Percentiles rank a stretch among this genome's conserved stretches.
phyloP scores from a whole-genome alignment of 2,888 invertebrate species.

The Pheosia tremula region DNA sequence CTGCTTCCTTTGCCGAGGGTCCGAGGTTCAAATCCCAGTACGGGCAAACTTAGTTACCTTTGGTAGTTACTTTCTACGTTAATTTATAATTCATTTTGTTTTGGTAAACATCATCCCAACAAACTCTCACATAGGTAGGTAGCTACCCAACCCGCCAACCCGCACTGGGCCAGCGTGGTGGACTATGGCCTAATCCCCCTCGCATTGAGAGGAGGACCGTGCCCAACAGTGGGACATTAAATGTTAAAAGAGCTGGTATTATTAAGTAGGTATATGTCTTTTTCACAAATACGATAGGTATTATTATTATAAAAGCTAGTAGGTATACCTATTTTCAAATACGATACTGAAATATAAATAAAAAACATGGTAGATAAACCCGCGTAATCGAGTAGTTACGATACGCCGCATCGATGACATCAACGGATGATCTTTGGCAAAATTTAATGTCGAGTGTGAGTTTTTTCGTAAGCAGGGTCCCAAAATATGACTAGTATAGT shows the following conservation, averaged over 20 bases:
- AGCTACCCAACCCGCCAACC: no score
- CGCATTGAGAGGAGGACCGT: no score
- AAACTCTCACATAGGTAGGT: background rate
- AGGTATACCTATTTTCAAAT: background rate
- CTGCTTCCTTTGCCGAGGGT: no score
- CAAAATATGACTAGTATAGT: background rate
- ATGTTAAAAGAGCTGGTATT: no score
- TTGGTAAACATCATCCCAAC: no score
- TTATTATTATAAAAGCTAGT: background rate
- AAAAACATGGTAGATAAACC: slow-evolving; percentile 6
- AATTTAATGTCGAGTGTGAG: background rate
- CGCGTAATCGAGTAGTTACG: slow-evolving; percentile 2
- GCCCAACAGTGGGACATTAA: no score
- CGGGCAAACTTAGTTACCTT: background rate
- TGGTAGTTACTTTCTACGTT: no score
- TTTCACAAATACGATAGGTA: background rate
- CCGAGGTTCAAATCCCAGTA: no score
- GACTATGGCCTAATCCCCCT: no score
- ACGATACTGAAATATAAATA: slow-evolving; percentile 5
- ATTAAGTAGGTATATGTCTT: background rate
- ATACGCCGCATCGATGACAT: slow-evolving; percentile 15
- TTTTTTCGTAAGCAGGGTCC: background rate
- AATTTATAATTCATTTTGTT: no score
- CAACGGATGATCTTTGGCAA: slow-evolving; percentile 7
- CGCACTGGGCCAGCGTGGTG: no score